A percentile compares a stretch with the other conserved stretches of the same genome.
Evolutionary conservation across 2,888 invertebrate species (phyloP).

Genomic region (Endotricha flammealis): DNA sequence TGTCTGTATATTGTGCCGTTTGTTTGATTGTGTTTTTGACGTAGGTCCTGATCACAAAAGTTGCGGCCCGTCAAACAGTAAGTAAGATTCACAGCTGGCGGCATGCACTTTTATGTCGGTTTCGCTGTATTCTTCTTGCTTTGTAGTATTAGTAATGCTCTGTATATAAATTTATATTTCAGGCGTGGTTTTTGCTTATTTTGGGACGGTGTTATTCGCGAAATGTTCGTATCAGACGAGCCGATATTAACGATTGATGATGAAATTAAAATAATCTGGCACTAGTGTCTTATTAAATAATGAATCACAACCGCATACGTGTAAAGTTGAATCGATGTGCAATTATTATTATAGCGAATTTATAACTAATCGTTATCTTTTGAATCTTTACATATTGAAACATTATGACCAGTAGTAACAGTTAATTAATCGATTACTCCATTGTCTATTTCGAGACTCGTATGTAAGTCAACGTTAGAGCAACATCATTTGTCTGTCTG

Average conservation of each 20-base stretch:
- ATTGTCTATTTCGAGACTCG: constrained; percentile 10
- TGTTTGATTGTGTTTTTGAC: constrained; percentile 76
- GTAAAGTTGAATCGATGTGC: no score
- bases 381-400: no score
- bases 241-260: no score
- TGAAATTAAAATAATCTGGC: no score
- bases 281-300: no score
- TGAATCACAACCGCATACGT: no score
- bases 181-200: constrained; percentile 51
- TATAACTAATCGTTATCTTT: no score
- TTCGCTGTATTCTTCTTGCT: constrained; percentile 65
- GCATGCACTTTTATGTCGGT: constrained; percentile 62
- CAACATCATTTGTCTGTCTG: constrained; percentile 27
- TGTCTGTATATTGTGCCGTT: constrained; percentile 65
- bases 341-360: no score
- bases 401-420: no score
- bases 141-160: constrained; percentile 53
- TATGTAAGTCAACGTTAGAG: constrained; percentile 13
- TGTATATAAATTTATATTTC: constrained; percentile 39
- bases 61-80: constrained; percentile 76
- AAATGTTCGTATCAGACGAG: no score
- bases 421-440: no score
- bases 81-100: constrained; percentile 68
- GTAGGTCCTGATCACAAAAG: constrained; percentile 78
- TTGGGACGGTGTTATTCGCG: no score